phyloP scores from a whole-genome alignment of 37 sponge, comb jelly and placozoan genomes.

The Beroe ovata region DNA sequence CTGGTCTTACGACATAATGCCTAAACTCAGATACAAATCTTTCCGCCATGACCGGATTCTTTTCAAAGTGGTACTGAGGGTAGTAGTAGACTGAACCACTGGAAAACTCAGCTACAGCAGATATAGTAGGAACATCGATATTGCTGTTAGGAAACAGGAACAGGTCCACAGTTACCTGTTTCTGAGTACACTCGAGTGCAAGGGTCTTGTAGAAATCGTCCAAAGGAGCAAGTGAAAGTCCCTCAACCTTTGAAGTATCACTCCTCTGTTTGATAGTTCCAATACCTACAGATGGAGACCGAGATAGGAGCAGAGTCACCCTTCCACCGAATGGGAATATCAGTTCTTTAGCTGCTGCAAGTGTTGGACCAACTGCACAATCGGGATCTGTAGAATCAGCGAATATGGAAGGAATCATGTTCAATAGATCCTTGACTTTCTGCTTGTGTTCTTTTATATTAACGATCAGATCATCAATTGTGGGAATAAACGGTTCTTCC shows the following conservation, averaged over 20 bases:
- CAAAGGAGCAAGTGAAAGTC: conserved; percentile 73
- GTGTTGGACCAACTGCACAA: conserved; percentile 85
- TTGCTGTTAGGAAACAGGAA: conserved; percentile 78
- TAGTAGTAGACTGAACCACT: conserved; percentile 91
- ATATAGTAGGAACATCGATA: conserved; percentile 76
- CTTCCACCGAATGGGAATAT: conserved; percentile 71
- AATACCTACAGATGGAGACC: conserved; percentile 18
- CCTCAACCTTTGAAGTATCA: conserved; percentile 39
- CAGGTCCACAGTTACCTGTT: conserved; percentile 91
- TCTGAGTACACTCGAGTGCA: conserved; percentile 88
- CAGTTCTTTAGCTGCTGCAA: conserved; percentile 81
- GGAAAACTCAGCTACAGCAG: conserved; percentile 85
- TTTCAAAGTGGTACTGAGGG: conserved; percentile 76
- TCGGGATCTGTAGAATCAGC: conserved; percentile 71
- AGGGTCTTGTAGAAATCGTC: conserved; percentile 96
- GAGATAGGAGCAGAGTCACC: conserved; percentile 22
- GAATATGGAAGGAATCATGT: conserved; percentile 88
- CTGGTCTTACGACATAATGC: conserved; percentile 84
- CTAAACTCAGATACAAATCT: conserved; percentile 78
- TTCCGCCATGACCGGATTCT: conserved; percentile 45
- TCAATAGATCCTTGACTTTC: conserved; percentile 71
- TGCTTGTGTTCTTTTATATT: conserved; percentile 81
- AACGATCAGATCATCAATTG: conserved; percentile 85
- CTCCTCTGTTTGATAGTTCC: conserved; percentile 32
- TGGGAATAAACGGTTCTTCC: conserved; percentile 87